Evolutionary conservation across 2,797 vertebrate species (phyloP).

Genomic region (Channallabes apus): DNA sequence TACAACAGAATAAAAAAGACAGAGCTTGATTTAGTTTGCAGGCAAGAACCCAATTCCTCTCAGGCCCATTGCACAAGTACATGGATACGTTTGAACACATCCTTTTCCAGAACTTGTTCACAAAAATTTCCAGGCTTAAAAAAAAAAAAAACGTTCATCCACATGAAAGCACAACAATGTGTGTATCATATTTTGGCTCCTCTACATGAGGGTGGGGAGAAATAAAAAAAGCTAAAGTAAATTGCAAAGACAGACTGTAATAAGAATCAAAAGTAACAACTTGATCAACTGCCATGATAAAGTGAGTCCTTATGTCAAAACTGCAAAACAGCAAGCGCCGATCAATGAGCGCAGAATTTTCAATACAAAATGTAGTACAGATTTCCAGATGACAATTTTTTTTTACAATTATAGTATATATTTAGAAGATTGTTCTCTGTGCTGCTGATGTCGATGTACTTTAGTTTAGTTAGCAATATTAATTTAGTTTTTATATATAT

Average conservation of each 20-base stretch:
- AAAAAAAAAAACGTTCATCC: fast-evolving
- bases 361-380: background rate
- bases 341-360: background rate
- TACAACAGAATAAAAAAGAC: background rate
- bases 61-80: background rate
- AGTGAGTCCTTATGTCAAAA: background rate
- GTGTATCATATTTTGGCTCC: background rate
- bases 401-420: background rate
- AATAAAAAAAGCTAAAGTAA: background rate
- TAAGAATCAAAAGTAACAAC: background rate
- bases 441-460: background rate
- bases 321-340: background rate
- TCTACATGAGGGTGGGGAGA: background rate
- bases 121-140: background rate
- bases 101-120: background rate
- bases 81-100: background rate
- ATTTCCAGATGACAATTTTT: background rate
- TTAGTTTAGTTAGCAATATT: too few relatives aligned
- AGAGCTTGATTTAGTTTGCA: slow-evolving; percentile 24
- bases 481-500: too few relatives aligned
- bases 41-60: background rate
- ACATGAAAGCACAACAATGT: background rate
- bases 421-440: background rate
- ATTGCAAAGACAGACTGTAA: background rate
- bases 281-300: background rate